Conservation (phyloP, 2,797 vertebrate genomes). For the Chiroxiphia lanceolata region DNA sequence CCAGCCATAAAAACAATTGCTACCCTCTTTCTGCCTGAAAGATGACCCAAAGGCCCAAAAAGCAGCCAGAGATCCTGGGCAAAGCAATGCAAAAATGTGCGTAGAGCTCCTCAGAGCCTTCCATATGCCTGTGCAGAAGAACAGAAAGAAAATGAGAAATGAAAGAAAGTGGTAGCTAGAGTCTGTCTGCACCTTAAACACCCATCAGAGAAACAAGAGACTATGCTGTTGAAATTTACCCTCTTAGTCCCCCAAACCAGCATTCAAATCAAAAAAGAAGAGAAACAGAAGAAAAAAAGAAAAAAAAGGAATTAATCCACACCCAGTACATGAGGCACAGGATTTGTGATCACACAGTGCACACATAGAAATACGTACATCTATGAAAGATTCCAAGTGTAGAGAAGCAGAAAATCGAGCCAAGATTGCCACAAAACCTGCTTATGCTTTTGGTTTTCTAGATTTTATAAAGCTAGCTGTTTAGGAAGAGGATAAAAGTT, state of each 20-base stretch:
- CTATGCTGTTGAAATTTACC: not conserved
- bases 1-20: not conserved
- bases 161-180: not conserved
- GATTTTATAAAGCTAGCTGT: not conserved
- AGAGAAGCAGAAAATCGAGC: not conserved
- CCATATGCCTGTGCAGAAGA: rapidly evolving
- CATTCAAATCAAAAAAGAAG: not conserved
- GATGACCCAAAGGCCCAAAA: not conserved
- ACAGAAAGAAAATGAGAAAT: not conserved
- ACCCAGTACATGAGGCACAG: not conserved
- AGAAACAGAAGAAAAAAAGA: not conserved
- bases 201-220: not conserved
- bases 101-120: not conserved
- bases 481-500: not conserved
- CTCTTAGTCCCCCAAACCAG: not conserved
- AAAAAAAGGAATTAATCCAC: not conserved
- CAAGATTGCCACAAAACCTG: not conserved
- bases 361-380: not conserved
- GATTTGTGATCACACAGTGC: not conserved
- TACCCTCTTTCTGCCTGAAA: not conserved
- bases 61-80: not conserved
- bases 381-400: not conserved
- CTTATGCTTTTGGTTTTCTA: not conserved
- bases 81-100: not conserved
- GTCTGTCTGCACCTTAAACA: not conserved